Evolutionary conservation across 2,888 invertebrate species (phyloP), one percentile per base, ranked within the genome.

Genomic region (Sinentomon sp.): DNA sequence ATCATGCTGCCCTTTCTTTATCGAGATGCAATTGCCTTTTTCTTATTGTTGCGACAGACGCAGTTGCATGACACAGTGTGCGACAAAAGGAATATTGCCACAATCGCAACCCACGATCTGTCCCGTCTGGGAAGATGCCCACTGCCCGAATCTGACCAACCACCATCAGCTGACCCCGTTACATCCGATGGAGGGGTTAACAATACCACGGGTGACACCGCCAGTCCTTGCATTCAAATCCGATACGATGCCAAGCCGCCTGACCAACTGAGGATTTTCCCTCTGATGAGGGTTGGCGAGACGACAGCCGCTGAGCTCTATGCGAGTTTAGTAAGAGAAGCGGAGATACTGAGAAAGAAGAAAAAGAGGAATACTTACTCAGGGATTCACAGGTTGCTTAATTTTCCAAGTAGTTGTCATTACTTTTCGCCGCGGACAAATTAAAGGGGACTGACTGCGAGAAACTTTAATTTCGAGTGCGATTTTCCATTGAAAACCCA

Each of bases 91-190:
- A 71, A 70, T 44, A 54, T 60, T 1, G 73, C 76, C 0, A 77
- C 78, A 0, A 71, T 80, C 36, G 80, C 78, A 3, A 80, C 78
- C 0, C 82, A 82, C 51, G 78, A 80, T 50, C 53, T 73, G 39
- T 78, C 37, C 53, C 60, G 21, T 50, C 65, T 54, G 55, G 61
- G 69, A 38, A 41, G 47, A 19, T n/a, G n/a, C n/a, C n/a, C n/a
- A n/a, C n/a, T n/a, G n/a, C n/a, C n/a, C n/a, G n/a, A n/a, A n/a
- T n/a, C n/a, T n/a, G n/a, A n/a, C n/a, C n/a, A n/a, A n/a, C n/a
- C n/a, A n/a, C n/a, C n/a, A n/a, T n/a, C n/a, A n/a, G n/a, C n/a
- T n/a, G n/a, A n/a, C n/a, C n/a, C n/a, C n/a, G n/a, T n/a, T n/a
- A n/a, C n/a, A n/a, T n/a, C n/a, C n/a, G n/a, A n/a, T n/a, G n/a